Conservation (phyloP, 2,888 invertebrate genomes). For the Volucella inanis region DNA sequence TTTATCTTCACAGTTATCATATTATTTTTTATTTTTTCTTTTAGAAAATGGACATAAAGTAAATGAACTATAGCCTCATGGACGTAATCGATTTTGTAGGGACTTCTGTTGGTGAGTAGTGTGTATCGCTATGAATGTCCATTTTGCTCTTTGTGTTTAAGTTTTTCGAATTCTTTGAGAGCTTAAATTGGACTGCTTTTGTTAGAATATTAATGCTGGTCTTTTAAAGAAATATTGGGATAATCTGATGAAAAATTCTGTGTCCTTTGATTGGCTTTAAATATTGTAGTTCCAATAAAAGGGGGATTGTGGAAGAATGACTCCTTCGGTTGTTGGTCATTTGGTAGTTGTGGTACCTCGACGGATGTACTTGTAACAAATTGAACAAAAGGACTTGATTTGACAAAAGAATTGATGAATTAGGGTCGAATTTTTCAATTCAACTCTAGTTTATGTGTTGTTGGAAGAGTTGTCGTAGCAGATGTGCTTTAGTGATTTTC, state of each 20-base stretch:
- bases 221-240: conserved; percentile 5
- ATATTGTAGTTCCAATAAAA: not conserved
- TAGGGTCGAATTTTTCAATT: conserved; percentile 11
- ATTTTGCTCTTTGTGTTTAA: not conserved
- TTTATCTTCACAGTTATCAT: not conserved
- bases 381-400: conserved; percentile 47
- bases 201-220: not conserved
- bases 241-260: not conserved
- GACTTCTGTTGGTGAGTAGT: not conserved
- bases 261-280: conserved; percentile 2
- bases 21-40: not conserved
- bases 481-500: no score
- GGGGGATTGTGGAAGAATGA: not conserved
- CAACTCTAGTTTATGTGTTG: no score
- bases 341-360: conserved; percentile 16
- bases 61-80: conserved; percentile 36
- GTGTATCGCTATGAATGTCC: conserved; percentile 2
- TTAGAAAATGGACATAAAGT: not conserved
- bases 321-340: not conserved
- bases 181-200: conserved; percentile 16
- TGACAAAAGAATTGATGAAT: conserved; percentile 36
- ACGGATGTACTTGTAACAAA: conserved; percentile 19
- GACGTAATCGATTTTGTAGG: conserved; percentile 34
- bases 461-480: no score
- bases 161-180: not conserved